Conservation (phyloP, 1,140 invertebrate species). For the Brachionus manjavacas region DNA sequence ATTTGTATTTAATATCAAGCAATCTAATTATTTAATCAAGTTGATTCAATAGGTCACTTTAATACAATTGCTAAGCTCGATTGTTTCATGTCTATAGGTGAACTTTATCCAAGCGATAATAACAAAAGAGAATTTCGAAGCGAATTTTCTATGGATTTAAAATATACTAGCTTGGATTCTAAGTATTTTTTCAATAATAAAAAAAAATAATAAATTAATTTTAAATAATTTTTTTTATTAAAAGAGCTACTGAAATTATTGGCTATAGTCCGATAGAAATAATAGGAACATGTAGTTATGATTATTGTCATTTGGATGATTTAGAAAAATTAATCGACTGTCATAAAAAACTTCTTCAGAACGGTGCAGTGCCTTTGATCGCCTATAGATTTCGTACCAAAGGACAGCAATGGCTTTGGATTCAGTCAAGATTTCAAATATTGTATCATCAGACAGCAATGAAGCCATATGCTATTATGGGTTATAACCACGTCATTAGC, state of each 20-base stretch:
- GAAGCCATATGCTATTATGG: conserved; percentile 20
- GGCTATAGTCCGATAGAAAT: conserved; percentile 41
- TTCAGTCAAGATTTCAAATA: conserved; percentile 41
- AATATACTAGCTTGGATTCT: conserved; percentile 27
- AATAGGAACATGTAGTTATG: conserved; percentile 22
- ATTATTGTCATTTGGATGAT: conserved; percentile 39
- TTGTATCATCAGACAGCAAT: conserved; percentile 6
- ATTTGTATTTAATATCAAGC: not conserved
- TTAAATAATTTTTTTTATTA: not conserved
- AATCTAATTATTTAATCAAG: not conserved
- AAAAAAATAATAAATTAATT: not conserved
- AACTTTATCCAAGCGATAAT: conserved; percentile 30
- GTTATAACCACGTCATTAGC: not conserved
- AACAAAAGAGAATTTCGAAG: conserved; percentile 34
- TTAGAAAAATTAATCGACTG: conserved; percentile 34
- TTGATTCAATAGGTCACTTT: conserved; percentile 21
- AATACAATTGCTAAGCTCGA: conserved; percentile 29
- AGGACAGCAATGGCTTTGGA: conserved; percentile 35
- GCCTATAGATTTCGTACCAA: conserved; percentile 28
- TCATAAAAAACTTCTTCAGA: conserved; percentile 33
- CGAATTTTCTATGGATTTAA: conserved; percentile 39
- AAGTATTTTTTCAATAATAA: not conserved
- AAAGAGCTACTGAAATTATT: conserved; percentile 20
- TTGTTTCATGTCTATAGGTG: not conserved
- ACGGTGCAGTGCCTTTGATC: conserved; percentile 4